Percentiles rank a stretch among this genome's conserved stretches.
Conservation (phyloP, 2,113 vertebrate species). For the Tetraodon nigroviridis region DNA sequence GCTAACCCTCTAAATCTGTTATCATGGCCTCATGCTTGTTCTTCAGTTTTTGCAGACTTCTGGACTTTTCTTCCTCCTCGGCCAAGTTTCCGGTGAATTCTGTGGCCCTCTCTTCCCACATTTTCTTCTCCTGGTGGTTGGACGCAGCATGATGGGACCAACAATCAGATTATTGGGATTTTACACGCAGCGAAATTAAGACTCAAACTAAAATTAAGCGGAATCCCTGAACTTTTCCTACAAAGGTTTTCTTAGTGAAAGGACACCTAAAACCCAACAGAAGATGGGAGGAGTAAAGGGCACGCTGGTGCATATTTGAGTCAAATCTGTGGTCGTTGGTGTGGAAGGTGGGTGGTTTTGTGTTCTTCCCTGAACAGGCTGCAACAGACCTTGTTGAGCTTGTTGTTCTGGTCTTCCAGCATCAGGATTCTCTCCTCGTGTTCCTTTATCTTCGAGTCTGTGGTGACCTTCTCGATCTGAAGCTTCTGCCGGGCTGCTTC, state of each 20-base stretch:
- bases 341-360: neutral
- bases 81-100: constrained; percentile 90
- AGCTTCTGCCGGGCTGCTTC: constrained; percentile 92
- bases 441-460: constrained; percentile 91
- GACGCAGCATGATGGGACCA: neutral
- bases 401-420: constrained; percentile 91
- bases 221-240: too few species aligned
- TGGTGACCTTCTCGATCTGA: constrained; percentile 92
- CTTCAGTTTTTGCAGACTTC: constrained; percentile 95
- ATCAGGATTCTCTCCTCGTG: constrained; percentile 88
- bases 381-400: constrained; percentile 82
- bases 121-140: constrained; percentile 87
- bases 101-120: constrained; percentile 86
- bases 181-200: too few species aligned
- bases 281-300: too few species aligned
- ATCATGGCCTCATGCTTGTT: constrained; percentile 98
- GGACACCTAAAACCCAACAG: too few species aligned
- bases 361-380: neutral
- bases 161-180: too few species aligned
- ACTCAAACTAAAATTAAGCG: too few species aligned
- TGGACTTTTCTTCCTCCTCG: constrained; percentile 97
- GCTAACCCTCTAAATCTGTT: constrained; percentile 88
- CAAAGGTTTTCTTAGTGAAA: too few species aligned
- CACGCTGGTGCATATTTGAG: too few species aligned
- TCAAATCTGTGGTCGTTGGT: too few species aligned